Percentiles rank a stretch among this genome's conserved stretches.
phyloP scores from a whole-genome alignment of 2,888 invertebrate species.

The Megaustenia siamemsis region DNA sequence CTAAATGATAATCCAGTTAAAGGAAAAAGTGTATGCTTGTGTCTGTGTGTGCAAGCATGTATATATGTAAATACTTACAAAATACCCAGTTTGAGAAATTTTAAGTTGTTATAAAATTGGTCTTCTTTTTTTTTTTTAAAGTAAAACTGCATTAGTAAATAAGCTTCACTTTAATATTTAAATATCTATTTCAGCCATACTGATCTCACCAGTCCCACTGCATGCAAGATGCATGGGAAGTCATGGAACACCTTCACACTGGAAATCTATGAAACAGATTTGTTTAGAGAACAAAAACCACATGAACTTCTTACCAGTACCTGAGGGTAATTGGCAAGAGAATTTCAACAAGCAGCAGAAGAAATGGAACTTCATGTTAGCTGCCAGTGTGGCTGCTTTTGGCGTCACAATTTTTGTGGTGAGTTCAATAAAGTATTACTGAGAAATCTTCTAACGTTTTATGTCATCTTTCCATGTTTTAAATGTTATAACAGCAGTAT shows the following conservation, averaged over 20 bases:
- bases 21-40: no score
- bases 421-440: slow-evolving; percentile 54
- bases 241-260: slow-evolving; percentile 59
- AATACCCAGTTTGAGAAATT: no score
- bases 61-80: no score
- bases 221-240: slow-evolving; percentile 61
- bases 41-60: no score
- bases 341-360: slow-evolving; percentile 61
- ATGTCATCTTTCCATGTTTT: no score
- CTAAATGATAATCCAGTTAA: no score
- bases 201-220: slow-evolving; percentile 27
- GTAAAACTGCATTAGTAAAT: no score
- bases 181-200: slow-evolving; percentile 2
- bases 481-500: no score
- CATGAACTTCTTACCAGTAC: slow-evolving; percentile 67
- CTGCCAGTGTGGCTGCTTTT: slow-evolving; percentile 53
- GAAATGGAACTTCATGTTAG: slow-evolving; percentile 64
- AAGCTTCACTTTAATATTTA: neutral
- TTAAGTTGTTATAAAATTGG: no score
- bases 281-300: slow-evolving; percentile 56
- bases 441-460: no score
- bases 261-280: slow-evolving; percentile 59
- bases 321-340: slow-evolving; percentile 70
- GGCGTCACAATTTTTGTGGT: slow-evolving; percentile 60
- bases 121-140: no score